phyloP scores from a whole-genome alignment of 2,797 vertebrate species.

The Darevskia nairensis region DNA sequence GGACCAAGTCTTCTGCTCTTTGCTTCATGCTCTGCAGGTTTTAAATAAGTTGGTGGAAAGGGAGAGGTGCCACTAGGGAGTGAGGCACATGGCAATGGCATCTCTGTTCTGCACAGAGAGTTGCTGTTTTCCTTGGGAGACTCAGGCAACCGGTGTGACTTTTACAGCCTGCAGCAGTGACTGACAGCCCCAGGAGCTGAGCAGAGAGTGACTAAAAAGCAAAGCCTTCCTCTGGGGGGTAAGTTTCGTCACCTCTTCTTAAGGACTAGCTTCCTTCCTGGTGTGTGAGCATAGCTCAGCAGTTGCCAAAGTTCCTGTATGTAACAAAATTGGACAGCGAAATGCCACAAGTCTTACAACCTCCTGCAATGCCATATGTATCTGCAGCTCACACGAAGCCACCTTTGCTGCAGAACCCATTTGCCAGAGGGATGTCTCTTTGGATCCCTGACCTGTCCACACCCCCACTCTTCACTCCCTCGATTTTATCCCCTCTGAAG shows the following conservation, averaged over 20 bases:
- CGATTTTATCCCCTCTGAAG: background rate
- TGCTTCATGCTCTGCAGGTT: background rate
- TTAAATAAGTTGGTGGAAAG: conserved; percentile 2
- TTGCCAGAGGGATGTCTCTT: background rate
- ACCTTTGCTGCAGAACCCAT: background rate
- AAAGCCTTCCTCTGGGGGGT: background rate
- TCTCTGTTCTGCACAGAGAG: background rate
- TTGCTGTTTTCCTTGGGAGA: background rate
- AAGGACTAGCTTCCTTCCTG: conserved; percentile 1
- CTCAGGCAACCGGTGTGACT: too few relatives aligned
- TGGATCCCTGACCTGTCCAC: background rate
- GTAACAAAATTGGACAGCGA: background rate
- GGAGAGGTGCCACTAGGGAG: background rate
- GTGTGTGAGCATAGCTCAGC: background rate
- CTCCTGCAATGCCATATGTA: background rate
- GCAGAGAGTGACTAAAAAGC: background rate
- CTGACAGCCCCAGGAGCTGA: background rate
- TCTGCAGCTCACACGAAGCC: background rate
- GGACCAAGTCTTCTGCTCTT: background rate
- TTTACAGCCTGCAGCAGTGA: background rate
- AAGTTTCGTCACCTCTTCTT: background rate
- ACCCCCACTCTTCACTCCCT: background rate
- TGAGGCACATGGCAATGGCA: background rate
- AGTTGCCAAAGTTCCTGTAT: background rate
- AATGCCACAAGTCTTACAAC: background rate